Base-by-base conservation (phyloP, 2,888 invertebrate species). In the Scrobipalpa costella region DNA sequence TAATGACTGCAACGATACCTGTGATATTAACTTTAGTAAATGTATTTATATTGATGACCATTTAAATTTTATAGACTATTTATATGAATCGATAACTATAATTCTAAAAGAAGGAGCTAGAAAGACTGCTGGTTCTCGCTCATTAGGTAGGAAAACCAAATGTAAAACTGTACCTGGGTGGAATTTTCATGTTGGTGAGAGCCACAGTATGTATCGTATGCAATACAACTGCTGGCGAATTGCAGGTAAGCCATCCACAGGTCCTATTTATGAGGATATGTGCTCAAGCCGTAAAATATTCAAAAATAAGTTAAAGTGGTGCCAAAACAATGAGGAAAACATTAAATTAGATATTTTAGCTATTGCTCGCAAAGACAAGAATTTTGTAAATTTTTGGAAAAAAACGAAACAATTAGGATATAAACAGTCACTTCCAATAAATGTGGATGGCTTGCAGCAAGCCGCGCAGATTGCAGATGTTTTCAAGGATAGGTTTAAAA, bases 341-440 rank as follows among this genome's bases (percentile, higher is more conserved):
- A 59, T 59, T 21, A 59, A 59, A 59, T 2, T 59, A 13, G 44
- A 44, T 44, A 40, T 59, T 7, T 13, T 59, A 13, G 59, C 59
- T 1, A 15, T 19, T 8, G 17, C 17, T 8, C 36, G 58, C 17
- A 17, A 15, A 9, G 38, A 58, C 1, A 38, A 58, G 11, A 38
- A 58, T 38, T 58, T 58, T 38, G 38, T 38, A 1, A 36, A 58
- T 17, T 58, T 59, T 59, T 59, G 59, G 59, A 59, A 59, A 17
- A 6, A 40, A 17, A 59, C 59, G 1, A 59, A 44, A 19, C 40
- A 44, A 3, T 21, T 59, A 44, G 21, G 19, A 13, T n/a, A 60
- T 61, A 66, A 64, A 38, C 50, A 33, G 38, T 52, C 13, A 21
- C 27, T 40, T 11, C 38, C 38, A 38, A 11, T 38, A 11, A 38